Percentiles rank a stretch among this genome's conserved stretches.
These are phyloP conservation scores for Epinotia demarniana DNA, from an alignment of 2,888 invertebrate species.

Conservation along the genomic window DNA sequence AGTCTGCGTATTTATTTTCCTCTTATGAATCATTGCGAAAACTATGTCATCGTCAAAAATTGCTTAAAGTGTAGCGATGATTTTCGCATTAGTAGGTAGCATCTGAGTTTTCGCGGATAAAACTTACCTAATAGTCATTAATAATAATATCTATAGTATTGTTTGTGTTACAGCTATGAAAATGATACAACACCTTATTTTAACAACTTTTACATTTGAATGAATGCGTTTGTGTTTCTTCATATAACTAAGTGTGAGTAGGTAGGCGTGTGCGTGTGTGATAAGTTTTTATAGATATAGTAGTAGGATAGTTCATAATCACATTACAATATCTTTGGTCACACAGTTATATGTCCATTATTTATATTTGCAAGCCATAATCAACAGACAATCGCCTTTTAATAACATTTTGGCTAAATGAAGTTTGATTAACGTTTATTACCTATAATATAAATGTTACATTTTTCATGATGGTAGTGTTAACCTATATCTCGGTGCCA, in stretches of 20 bases:
- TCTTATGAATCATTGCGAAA: slow-evolving; percentile 15
- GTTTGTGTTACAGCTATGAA: background rate
- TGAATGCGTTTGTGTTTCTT: too few species aligned
- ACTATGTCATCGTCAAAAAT: background rate
- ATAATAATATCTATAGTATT: background rate
- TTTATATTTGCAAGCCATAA: too few species aligned
- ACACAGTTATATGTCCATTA: too few species aligned
- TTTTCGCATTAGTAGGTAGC: background rate
- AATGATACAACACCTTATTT: background rate
- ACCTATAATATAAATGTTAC: too few species aligned
- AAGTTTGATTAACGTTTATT: too few species aligned
- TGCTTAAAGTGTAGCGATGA: background rate
- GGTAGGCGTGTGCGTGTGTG: too few species aligned
- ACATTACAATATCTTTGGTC: too few species aligned
- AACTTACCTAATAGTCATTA: background rate
- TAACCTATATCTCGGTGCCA: slow-evolving; percentile 40
- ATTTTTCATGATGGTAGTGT: slow-evolving; percentile 10
- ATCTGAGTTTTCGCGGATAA: background rate
- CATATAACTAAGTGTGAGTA: too few species aligned
- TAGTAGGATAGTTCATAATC: too few species aligned
- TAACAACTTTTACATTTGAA: background rate
- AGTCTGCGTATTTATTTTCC: background rate
- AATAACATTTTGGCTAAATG: too few species aligned
- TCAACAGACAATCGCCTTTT: too few species aligned
- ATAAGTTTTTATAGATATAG: too few species aligned